Conservation (phyloP, 2,888 invertebrate species). For the Erynnis tages region DNA sequence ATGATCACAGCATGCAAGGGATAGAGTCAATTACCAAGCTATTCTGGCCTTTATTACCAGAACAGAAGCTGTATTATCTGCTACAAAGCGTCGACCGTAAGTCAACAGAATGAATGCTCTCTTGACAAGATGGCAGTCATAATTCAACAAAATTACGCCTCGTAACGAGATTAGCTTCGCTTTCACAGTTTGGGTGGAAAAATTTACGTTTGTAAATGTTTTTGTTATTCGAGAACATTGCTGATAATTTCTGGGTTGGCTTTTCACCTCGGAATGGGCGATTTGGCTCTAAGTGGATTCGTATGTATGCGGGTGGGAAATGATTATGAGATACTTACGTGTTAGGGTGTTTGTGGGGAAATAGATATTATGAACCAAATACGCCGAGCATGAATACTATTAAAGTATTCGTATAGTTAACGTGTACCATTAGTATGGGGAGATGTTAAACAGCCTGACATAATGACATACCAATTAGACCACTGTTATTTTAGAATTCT, state of each 20-base stretch:
- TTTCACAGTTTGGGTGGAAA: slow-evolving; percentile 36
- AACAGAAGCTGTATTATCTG: not conserved
- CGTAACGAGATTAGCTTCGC: slow-evolving; percentile 53
- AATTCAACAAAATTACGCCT: slow-evolving; percentile 54
- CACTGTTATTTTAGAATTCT: too few relatives aligned
- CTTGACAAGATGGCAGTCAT: slow-evolving; percentile 53
- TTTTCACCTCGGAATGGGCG: slow-evolving; percentile 2
- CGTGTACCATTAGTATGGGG: too few relatives aligned
- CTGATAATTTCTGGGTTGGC: slow-evolving; percentile 15
- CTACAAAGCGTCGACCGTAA: slow-evolving; percentile 35
- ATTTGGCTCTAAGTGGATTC: not conserved
- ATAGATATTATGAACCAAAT: too few relatives aligned
- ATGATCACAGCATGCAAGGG: slow-evolving; percentile 17
- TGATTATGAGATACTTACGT: too few relatives aligned
- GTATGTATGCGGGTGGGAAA: not conserved
- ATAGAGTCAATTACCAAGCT: slow-evolving; percentile 4
- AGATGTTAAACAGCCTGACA: too few relatives aligned
- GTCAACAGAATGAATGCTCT: slow-evolving; percentile 51
- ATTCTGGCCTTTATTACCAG: not conserved
- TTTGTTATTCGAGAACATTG: slow-evolving; percentile 8
- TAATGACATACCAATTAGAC: too few relatives aligned
- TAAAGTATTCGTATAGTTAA: too few relatives aligned
- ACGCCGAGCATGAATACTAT: too few relatives aligned
- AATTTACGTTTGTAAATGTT: slow-evolving; percentile 14
- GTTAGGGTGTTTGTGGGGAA: too few relatives aligned